phyloP scores from a whole-genome alignment of 2,797 vertebrate genomes.

The Hydrolagus colliei region DNA sequence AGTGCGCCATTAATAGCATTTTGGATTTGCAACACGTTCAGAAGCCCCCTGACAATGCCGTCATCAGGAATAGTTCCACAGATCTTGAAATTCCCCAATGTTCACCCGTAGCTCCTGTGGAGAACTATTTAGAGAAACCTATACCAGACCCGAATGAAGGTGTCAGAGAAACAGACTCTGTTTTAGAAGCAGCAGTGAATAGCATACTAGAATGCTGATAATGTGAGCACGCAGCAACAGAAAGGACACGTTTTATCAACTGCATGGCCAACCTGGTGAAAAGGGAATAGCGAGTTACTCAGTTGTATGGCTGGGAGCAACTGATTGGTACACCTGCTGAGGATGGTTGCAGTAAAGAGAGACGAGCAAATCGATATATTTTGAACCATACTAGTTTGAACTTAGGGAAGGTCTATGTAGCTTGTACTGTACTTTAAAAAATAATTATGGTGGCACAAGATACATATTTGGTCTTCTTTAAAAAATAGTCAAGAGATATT shows the following conservation, averaged over 20 bases:
- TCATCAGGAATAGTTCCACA: conserved; percentile 45
- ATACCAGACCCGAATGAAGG: conserved; percentile 67
- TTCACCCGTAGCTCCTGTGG: conserved; percentile 58
- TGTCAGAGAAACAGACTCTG: conserved; percentile 82
- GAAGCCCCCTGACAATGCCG: conserved; percentile 52
- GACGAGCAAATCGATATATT: conserved; percentile 25
- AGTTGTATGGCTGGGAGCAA: background rate
- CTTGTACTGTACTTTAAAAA: conserved; percentile 29
- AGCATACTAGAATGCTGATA: conserved; percentile 96
- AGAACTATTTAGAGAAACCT: conserved; percentile 66
- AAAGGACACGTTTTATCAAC: conserved; percentile 11
- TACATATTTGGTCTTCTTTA: conserved; percentile 27
- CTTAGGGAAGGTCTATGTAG: conserved; percentile 25
- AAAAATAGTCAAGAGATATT: conserved; percentile 14
- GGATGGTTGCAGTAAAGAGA: conserved; percentile 20
- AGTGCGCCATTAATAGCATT: conserved; percentile 73
- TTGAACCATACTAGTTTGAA: conserved; percentile 27
- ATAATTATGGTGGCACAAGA: conserved; percentile 32
- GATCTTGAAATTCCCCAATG: conserved; percentile 61
- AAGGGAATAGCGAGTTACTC: conserved; percentile 9
- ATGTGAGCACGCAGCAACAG: conserved; percentile 14
- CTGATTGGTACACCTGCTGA: conserved; percentile 7
- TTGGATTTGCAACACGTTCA: conserved; percentile 76
- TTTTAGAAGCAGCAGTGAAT: conserved; percentile 98
- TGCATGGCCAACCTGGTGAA: background rate